phyloP scores from a whole-genome alignment of 2,797 vertebrate species.

The Selene dorsalis region DNA sequence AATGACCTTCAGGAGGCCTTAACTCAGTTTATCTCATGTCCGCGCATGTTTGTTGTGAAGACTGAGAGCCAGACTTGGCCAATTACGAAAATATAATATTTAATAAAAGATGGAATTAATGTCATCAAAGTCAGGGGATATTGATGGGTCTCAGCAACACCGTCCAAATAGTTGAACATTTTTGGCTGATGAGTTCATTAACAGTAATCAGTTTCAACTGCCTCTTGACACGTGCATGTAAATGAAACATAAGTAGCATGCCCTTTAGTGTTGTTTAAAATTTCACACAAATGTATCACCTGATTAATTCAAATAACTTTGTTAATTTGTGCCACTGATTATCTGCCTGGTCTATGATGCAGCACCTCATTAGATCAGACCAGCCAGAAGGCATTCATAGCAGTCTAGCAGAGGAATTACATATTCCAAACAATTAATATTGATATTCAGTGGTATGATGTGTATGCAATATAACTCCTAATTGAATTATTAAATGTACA shows the following conservation, averaged over 20 bases:
- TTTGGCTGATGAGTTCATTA: slow-evolving; percentile 79
- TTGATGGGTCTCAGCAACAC: slow-evolving; percentile 62
- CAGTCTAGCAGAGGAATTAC: slow-evolving; percentile 64
- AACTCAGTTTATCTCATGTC: slow-evolving; percentile 52
- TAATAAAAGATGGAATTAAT: slow-evolving; percentile 65
- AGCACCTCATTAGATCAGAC: slow-evolving; percentile 80
- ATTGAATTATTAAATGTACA: slow-evolving; percentile 71
- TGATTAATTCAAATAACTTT: slow-evolving; percentile 80
- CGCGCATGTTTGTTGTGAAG: slow-evolving; percentile 53
- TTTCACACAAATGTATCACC: slow-evolving; percentile 67
- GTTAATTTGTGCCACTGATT: slow-evolving; percentile 80
- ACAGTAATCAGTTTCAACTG: slow-evolving; percentile 69
- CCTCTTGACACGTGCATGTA: slow-evolving; percentile 62
- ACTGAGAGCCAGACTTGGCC: slow-evolving; percentile 42
- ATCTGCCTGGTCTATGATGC: slow-evolving; percentile 75
- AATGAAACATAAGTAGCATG: slow-evolving; percentile 68
- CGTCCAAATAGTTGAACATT: slow-evolving; percentile 64
- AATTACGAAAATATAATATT: slow-evolving; percentile 67
- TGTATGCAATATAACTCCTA: slow-evolving; percentile 54
- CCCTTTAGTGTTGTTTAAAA: slow-evolving; percentile 73
- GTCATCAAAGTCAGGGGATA: slow-evolving; percentile 57
- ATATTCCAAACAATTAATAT: slow-evolving; percentile 72
- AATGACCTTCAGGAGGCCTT: slow-evolving; percentile 60
- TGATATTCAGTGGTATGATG: slow-evolving; percentile 59
- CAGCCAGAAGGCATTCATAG: slow-evolving; percentile 71